A percentile compares a stretch with the other conserved stretches of the same genome.
phyloP scores from a whole-genome alignment of 2,888 invertebrate species.

The Caenorhabditis drosophilae region DNA sequence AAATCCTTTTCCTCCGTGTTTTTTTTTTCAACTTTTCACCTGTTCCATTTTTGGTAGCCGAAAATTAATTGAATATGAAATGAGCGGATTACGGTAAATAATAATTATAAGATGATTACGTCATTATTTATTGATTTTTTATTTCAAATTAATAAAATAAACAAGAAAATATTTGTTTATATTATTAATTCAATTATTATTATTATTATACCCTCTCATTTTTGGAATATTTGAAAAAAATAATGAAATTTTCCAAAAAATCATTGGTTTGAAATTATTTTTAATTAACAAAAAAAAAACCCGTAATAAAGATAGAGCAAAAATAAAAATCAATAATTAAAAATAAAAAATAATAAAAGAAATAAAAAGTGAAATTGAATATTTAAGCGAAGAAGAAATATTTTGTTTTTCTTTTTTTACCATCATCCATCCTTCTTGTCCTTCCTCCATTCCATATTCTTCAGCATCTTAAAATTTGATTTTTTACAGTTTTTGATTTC shows the following conservation, averaged over 20 bases:
- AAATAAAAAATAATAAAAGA: conserved; percentile 1
- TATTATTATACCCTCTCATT: no score
- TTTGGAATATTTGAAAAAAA: no score
- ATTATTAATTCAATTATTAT: no score
- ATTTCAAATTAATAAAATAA: conserved; percentile 14
- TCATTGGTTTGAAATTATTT: no score
- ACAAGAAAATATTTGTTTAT: conserved; percentile 1
- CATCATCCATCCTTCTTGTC: conserved; percentile 38
- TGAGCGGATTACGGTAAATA: conserved; percentile 35
- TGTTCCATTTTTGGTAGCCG: conserved; percentile 15
- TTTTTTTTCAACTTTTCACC: conserved; percentile 31
- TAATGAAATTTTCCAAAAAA: no score
- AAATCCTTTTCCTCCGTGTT: no score
- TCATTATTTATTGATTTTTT: conserved; percentile 18
- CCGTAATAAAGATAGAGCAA: conserved; percentile 11
- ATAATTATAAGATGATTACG: conserved; percentile 8
- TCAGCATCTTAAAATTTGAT: conserved; percentile 17
- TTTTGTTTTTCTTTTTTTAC: conserved; percentile 23
- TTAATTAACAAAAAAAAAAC: neutral
- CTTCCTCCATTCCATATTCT: conserved; percentile 37
- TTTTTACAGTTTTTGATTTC: neutral
- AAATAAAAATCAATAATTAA: conserved; percentile 1
- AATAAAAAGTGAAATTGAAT: neutral
- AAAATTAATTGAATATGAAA: conserved; percentile 31
- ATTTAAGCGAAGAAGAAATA: neutral